Evolutionary conservation across 2,113 vertebrate genomes (phyloP), one percentile per base, ranked within the genome.

Genomic region (Menidia beryllina): DNA sequence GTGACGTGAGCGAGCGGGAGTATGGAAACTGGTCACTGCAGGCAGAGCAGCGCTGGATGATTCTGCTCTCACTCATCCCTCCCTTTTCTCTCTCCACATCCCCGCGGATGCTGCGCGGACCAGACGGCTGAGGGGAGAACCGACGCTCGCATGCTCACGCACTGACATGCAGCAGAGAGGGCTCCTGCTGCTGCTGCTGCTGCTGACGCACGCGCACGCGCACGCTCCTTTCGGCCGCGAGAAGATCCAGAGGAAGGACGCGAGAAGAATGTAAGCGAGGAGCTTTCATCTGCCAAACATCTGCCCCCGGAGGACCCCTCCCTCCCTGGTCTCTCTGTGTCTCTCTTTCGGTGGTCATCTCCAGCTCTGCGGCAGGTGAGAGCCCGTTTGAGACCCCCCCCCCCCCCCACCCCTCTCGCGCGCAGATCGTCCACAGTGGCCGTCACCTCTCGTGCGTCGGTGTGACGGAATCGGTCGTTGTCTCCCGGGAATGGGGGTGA

Each of bases 11-110:
- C 1, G 58, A 84, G 86, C 86, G 84, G 82, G 79, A 92, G 88
- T 86, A 81, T 90, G 90, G 83, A 87, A 88, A 92, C 78, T 88
- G 89, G 89, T 91, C 71, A 79, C 77, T 91, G 86, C 86, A 87
- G 86, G 84, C 76, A 75, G 72, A 65, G 59, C 58, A 83, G 81
- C 38, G 30, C 62, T 79, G 60, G 83, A 65, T 81, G 63, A 81
- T 67, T 72, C 45, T 48, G 27, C 77, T 69, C 77, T 52, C 72
- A 27, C 77, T 68, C 56, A 12, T 41, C 21, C 50, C 27, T 59
- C 25, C 30, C 15, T 43, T 34, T 52, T 45, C 73, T 49, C 59
- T 50, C 80, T 64, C 52, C 53, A 65, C 61, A 72, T 63, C 70
- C 60, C 53, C 27, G 1, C 59, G 43, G 58, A 85, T 77, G 73